phyloP scores from a whole-genome alignment of 2,797 vertebrate genomes.

The Ataeniobius toweri region DNA sequence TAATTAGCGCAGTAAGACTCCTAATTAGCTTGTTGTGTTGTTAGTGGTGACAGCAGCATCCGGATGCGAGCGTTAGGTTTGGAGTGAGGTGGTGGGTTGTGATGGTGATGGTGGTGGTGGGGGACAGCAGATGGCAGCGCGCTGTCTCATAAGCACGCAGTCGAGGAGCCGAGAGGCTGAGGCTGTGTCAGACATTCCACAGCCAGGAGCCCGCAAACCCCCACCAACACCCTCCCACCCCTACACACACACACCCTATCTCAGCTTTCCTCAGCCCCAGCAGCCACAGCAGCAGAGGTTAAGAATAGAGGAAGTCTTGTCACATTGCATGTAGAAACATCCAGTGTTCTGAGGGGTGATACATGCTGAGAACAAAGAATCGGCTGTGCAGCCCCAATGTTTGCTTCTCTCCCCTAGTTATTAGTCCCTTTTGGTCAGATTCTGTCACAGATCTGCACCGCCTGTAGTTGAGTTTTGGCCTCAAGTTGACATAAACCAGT shows the following conservation, averaged over 20 bases:
- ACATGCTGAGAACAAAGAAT: constrained; percentile 62
- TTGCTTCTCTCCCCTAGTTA: constrained; percentile 50
- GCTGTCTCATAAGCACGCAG: constrained; percentile 63
- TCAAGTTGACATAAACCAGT: constrained; percentile 70
- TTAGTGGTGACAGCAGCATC: constrained; percentile 60
- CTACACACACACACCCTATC: background rate
- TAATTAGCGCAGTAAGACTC: constrained; percentile 72
- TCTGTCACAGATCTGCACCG: constrained; percentile 74
- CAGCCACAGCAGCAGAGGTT: constrained; percentile 73
- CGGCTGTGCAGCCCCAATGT: constrained; percentile 47
- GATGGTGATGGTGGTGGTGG: background rate
- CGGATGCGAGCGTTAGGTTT: constrained; percentile 29
- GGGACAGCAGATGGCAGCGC: constrained; percentile 68
- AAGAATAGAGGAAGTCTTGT: constrained; percentile 83
- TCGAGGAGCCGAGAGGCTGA: constrained; percentile 41
- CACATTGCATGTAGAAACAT: constrained; percentile 75
- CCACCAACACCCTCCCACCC: background rate
- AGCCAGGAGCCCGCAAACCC: constrained; percentile 42
- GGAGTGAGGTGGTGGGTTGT: constrained; percentile 29
- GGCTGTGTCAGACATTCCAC: constrained; percentile 60
- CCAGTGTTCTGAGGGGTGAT: constrained; percentile 61
- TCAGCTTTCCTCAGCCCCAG: constrained; percentile 28
- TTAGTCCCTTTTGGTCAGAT: constrained; percentile 71
- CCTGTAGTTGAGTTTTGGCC: constrained; percentile 51
- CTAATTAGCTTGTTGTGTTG: constrained; percentile 76